Percentiles rank a stretch among this genome's conserved stretches.
phyloP scores from a whole-genome alignment of 2,888 invertebrate genomes.

The Slavum lentiscoides region DNA sequence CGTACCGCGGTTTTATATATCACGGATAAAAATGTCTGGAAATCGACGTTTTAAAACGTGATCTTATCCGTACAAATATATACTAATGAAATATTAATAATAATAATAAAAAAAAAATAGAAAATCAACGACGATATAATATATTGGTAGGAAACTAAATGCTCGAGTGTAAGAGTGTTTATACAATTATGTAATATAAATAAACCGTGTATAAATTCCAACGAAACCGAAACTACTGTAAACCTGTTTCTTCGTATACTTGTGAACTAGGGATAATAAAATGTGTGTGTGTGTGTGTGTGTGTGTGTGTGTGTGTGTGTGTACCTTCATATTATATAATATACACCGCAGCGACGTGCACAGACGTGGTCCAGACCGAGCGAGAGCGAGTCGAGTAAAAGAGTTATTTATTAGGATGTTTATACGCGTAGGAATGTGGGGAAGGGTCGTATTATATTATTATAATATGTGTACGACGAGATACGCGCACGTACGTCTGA shows the following conservation, averaged over 20 bases:
- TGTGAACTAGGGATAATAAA: neutral
- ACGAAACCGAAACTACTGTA: constrained; percentile 24
- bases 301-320: neutral
- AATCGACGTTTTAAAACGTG: too few relatives aligned
- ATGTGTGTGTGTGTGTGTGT: neutral
- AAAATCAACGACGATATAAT: too few relatives aligned
- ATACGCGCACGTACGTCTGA: neutral
- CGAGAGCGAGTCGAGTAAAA: constrained; percentile 14
- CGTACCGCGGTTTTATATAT: too few relatives aligned
- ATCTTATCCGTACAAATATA: too few relatives aligned
- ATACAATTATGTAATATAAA: neutral
- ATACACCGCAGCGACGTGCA: neutral
- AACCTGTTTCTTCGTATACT: constrained; percentile 31
- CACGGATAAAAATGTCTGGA: too few relatives aligned
- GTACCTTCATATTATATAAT: neutral
- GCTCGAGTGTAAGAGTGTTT: too few relatives aligned
- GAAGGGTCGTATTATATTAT: neutral
- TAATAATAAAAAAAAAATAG: too few relatives aligned
- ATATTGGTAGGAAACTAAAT: too few relatives aligned
- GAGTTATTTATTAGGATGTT: constrained; percentile 47
- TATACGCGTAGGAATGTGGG: constrained; percentile 42
- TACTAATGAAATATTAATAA: too few relatives aligned
- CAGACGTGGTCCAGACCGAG: constrained; percentile 22
- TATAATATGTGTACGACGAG: neutral
- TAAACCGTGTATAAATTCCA: constrained; percentile 16